Conservation (phyloP, 1,140 invertebrate genomes). For the Calosoma granatense region DNA sequence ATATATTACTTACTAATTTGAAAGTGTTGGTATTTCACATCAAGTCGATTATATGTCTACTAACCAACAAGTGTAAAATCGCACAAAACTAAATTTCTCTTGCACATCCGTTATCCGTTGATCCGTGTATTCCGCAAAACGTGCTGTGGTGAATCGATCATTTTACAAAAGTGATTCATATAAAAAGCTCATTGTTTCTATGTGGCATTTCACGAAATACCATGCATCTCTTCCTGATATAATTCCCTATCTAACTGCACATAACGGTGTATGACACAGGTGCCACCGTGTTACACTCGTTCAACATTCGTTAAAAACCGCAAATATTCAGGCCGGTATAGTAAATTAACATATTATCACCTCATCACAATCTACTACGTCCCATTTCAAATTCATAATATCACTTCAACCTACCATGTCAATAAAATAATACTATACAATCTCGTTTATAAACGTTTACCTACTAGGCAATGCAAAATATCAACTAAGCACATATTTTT, state of each 20-base stretch:
- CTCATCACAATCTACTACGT: too few species aligned
- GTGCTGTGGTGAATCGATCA: slow-evolving; percentile 8
- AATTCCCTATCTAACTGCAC: background rate
- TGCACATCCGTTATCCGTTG: background rate
- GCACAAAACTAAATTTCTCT: background rate
- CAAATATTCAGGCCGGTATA: background rate
- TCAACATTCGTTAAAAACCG: background rate
- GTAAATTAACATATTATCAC: too few species aligned
- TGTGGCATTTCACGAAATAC: background rate
- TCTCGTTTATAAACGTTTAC: too few species aligned
- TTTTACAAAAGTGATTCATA: slow-evolving; percentile 3
- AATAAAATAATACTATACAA: too few species aligned
- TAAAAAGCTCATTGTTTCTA: slow-evolving; percentile 5
- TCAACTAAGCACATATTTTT: too few species aligned
- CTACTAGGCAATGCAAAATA: too few species aligned
- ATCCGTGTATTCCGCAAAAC: slow-evolving; percentile 6
- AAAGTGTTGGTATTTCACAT: too few species aligned
- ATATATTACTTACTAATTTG: too few species aligned
- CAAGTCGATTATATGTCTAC: too few species aligned
- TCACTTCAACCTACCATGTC: too few species aligned
- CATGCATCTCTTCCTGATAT: background rate
- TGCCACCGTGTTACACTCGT: background rate
- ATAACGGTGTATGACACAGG: background rate
- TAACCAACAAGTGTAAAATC: too few species aligned
- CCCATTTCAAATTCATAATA: too few species aligned